Percentiles rank a stretch among this genome's conserved stretches.
These are phyloP conservation scores for Sisyra terminalis DNA, from an alignment of 2,888 invertebrate genomes.

Conservation along the genomic window DNA sequence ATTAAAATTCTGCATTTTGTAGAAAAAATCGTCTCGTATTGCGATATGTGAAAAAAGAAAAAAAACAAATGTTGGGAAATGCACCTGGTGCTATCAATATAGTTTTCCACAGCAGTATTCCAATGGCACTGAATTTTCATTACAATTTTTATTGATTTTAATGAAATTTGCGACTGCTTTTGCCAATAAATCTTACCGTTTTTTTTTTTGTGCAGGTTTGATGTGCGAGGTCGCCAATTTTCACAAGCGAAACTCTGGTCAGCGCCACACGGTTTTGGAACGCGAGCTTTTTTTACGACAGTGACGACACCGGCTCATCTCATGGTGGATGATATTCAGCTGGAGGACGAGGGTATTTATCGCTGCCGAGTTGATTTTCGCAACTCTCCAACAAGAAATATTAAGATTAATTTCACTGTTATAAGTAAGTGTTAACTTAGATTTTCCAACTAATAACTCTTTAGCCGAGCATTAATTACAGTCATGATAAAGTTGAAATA, in stretches of 20 bases:
- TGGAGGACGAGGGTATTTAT: slow-evolving; percentile 50
- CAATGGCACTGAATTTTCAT: too few species aligned
- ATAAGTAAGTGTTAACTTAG: slow-evolving; percentile 39
- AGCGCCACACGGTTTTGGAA: slow-evolving; percentile 35
- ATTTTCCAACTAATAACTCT: neutral
- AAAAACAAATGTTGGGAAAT: too few species aligned
- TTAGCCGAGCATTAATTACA: neutral
- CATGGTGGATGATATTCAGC: slow-evolving; percentile 36
- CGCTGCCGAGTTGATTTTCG: slow-evolving; percentile 59
- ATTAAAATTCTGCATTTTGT: too few species aligned
- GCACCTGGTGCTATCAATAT: too few species aligned
- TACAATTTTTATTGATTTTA: too few species aligned
- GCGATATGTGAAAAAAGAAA: too few species aligned
- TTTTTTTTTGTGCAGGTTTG: slow-evolving; percentile 30
- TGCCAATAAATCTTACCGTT: too few species aligned
- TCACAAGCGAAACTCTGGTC: slow-evolving; percentile 40
- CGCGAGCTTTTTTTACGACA: slow-evolving; percentile 37
- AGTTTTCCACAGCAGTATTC: too few species aligned
- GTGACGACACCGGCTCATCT: slow-evolving; percentile 39
- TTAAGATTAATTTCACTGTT: slow-evolving; percentile 57
- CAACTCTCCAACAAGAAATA: slow-evolving; percentile 54
- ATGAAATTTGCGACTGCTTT: too few species aligned
- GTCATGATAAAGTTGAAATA: neutral
- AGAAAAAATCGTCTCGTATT: too few species aligned
- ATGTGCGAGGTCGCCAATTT: slow-evolving; percentile 36